Percentiles rank a stretch among this genome's conserved stretches.
Conservation (phyloP, 2,888 invertebrate species). For the Apotomis betuletana region DNA sequence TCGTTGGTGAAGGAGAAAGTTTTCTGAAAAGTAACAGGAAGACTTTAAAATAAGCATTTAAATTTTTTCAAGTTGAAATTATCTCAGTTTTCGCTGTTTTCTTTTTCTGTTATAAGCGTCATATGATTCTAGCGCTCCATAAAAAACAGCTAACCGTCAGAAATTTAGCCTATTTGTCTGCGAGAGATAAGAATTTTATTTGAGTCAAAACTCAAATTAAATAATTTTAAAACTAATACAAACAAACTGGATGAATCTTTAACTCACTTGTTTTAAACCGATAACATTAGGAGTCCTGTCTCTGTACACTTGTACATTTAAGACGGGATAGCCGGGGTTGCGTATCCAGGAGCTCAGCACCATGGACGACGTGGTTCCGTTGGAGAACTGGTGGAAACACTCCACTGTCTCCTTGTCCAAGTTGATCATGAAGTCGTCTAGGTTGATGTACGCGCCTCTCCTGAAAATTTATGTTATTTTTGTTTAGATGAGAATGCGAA, state of each 20-base stretch:
- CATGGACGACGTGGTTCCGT: constrained; percentile 70
- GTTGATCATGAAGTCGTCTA: constrained; percentile 65
- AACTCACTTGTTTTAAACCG: constrained; percentile 68
- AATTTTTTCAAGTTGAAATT: too few relatives aligned
- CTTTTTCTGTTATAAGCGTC: too few relatives aligned
- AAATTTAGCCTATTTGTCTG: too few relatives aligned
- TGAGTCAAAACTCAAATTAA: too few relatives aligned
- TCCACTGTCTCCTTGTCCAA: constrained; percentile 71
- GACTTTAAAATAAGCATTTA: too few relatives aligned
- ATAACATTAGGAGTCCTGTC: constrained; percentile 68
- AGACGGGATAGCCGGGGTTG: constrained; percentile 86
- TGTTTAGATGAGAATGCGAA: neutral
- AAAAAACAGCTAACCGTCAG: too few relatives aligned
- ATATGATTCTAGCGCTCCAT: too few relatives aligned
- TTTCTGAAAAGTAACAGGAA: constrained; percentile 57
- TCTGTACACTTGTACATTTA: constrained; percentile 78
- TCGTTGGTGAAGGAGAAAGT: constrained; percentile 64
- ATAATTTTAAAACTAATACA: too few relatives aligned
- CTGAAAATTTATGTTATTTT: constrained; percentile 53
- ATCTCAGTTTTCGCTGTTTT: neutral
- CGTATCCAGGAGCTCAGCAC: constrained; percentile 86
- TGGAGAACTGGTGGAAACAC: constrained; percentile 71
- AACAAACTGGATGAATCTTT: too few relatives aligned
- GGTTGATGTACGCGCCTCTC: constrained; percentile 67
- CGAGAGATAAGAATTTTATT: too few relatives aligned